Base-by-base conservation (phyloP, 2,113 vertebrate genomes). In the Ictalurus furcatus region DNA sequence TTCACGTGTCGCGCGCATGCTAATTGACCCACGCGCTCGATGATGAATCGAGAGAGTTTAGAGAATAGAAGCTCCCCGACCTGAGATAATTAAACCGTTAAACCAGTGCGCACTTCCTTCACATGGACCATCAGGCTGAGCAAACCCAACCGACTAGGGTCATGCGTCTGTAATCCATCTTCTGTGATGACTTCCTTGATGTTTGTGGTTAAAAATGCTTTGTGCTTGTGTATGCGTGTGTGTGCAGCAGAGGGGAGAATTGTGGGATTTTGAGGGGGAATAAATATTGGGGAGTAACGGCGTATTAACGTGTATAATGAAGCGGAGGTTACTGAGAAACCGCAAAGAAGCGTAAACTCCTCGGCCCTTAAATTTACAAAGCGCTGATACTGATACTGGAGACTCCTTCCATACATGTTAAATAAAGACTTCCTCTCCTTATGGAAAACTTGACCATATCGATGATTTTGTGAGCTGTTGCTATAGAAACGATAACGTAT, bases 1-100 rank as follows among this genome's bases (percentile, higher is more conserved):
- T 58, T 86, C 37, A 30, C 73, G 48, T 63, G 86, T 90, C 63
- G 16, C 13, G 12, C 80, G 65, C 52, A 30, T 71, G 44, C 67
- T 85, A 58, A 73, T 34, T 73, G 67, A 17, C 84, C n/a, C n/a
- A 67, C 52, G 25, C 23, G 84, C 84, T 30, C 12, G 61, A 44
- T 63, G 40, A 71, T 52, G 84, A 37, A 56, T 30, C 37, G n/a
- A 30, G 67, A 34, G 85, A 37, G 37, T 30, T 23, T 19, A 30
- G 85, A 34, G 85, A 74, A 58, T 6, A 37, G 65, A 73, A 34
- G 69, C 44, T 54, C 69, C 25, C 25, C 16, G 54, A 58, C 37
- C 69, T 34, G 52, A 74, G 52, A 25, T 4, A 73, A 58, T 56
- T 85, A 23, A 9, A 44, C 84, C 59, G 48, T 69, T 40, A 73